These are phyloP conservation scores for Drosophila villosipedis DNA, from an alignment of 2,888 invertebrate species.

Conservation along the genomic window DNA sequence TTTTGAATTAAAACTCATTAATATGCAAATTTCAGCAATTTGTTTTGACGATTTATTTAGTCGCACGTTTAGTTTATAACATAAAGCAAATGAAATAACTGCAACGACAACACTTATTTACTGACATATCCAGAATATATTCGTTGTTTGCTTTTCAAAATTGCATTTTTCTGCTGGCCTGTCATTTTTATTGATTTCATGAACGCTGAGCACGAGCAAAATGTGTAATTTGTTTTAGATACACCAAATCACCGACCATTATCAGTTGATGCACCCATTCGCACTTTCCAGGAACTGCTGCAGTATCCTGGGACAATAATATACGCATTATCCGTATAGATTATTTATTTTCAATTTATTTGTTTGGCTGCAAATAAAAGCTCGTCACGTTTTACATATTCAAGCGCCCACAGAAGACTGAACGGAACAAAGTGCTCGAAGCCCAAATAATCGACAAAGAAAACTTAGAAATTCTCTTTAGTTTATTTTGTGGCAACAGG, in stretches of 20 bases:
- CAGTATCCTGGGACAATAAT: slow-evolving; percentile 16
- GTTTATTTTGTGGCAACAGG: slow-evolving; percentile 53
- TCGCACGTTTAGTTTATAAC: slow-evolving; percentile 34
- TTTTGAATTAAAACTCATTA: slow-evolving; percentile 56
- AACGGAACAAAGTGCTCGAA: slow-evolving; percentile 52
- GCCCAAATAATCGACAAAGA: slow-evolving; percentile 76
- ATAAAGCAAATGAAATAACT: slow-evolving; percentile 22
- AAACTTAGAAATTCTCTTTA: slow-evolving; percentile 81
- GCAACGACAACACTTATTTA: slow-evolving; percentile 25
- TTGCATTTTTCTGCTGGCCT: slow-evolving; percentile 32
- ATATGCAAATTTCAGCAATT: slow-evolving; percentile 53
- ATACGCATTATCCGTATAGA: neutral
- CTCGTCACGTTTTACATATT: slow-evolving; percentile 62
- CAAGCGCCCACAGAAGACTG: slow-evolving; percentile 78
- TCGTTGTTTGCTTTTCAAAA: slow-evolving; percentile 25
- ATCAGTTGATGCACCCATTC: neutral
- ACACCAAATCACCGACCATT: slow-evolving; percentile 4
- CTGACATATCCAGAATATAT: slow-evolving; percentile 24
- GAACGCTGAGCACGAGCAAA: slow-evolving; percentile 2
- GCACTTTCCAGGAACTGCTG: neutral
- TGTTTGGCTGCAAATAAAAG: slow-evolving; percentile 25
- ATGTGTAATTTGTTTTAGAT: slow-evolving; percentile 17
- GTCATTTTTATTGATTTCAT: slow-evolving; percentile 36
- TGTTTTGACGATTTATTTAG: slow-evolving; percentile 34
- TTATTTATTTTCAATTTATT: neutral